A percentile compares a stretch with the other conserved stretches of the same genome.
These are phyloP conservation scores for Pterophyllum scalare DNA, from an alignment of 2,113 vertebrate species.

Conservation along the genomic window DNA sequence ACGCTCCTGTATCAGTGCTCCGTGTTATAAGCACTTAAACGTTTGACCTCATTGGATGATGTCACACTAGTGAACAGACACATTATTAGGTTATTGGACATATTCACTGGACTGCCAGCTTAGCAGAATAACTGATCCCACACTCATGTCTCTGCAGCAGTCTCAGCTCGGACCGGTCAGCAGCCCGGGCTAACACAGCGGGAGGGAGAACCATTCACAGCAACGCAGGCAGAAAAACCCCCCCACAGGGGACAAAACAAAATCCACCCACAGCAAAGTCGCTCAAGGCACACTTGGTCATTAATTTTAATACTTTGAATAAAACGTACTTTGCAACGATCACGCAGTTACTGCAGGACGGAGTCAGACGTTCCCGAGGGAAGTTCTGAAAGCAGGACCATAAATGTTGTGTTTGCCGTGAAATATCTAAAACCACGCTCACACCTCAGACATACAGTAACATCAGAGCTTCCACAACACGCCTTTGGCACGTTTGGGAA, in stretches of 20 bases:
- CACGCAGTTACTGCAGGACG: neutral
- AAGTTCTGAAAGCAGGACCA: neutral
- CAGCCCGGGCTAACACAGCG: too few relatives aligned
- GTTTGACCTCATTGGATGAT: neutral
- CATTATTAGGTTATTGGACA: neutral
- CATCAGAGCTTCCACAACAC: neutral
- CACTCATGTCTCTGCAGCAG: neutral
- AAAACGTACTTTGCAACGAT: too few relatives aligned
- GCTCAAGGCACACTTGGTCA: too few relatives aligned
- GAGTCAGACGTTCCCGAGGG: neutral
- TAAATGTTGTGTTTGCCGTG: neutral
- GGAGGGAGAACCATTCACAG: neutral
- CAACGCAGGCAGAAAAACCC: neutral
- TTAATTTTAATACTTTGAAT: too few relatives aligned
- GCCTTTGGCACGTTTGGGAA: neutral
- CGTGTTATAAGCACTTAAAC: neutral
- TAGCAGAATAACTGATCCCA: rapidly evolving
- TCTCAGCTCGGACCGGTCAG: too few relatives aligned
- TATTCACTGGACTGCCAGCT: neutral
- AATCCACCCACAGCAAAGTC: neutral
- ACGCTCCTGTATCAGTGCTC: neutral
- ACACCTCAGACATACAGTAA: neutral
- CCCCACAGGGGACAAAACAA: too few relatives aligned
- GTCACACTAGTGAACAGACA: neutral
- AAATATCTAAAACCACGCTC: neutral